Percentiles rank a stretch among this genome's conserved stretches.
Conservation (phyloP, 2,797 vertebrate genomes). For the Hydrolagus colliei region DNA sequence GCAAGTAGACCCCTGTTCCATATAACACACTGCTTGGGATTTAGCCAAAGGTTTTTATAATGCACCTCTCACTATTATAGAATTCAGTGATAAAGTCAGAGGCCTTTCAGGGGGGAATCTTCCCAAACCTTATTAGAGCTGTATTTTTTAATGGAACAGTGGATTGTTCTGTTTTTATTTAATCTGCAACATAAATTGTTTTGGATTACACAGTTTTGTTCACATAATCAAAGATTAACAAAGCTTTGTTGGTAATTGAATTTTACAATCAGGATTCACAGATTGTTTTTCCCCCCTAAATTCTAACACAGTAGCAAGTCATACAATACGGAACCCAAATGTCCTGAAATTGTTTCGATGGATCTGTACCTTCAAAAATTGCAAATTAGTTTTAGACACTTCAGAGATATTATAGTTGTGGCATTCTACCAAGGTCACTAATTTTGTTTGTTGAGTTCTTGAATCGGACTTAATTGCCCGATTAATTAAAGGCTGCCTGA, state of each 20-base stretch:
- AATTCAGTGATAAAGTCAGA: neutral
- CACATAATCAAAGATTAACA: neutral
- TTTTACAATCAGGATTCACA: neutral
- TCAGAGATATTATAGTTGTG: neutral
- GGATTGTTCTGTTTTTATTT: slow-evolving; percentile 13
- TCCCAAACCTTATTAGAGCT: neutral
- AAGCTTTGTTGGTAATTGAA: neutral
- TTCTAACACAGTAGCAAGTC: no score
- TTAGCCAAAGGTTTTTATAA: neutral
- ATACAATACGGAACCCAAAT: no score
- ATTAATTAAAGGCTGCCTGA: neutral
- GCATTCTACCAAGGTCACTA: neutral
- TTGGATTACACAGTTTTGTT: neutral
- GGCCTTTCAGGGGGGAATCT: neutral
- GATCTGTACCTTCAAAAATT: neutral
- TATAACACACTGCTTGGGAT: neutral
- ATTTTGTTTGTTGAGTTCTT: neutral
- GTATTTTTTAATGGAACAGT: slow-evolving; percentile 6
- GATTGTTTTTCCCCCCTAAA: no score
- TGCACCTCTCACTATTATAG: neutral
- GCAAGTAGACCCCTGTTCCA: neutral
- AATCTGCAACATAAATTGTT: slow-evolving; percentile 15
- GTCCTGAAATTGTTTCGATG: no score
- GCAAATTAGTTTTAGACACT: neutral
- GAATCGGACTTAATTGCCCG: neutral